Percentiles rank a stretch among this genome's conserved stretches.
Conservation (phyloP, 1,140 invertebrate species). For the Drosophila sucinea region DNA sequence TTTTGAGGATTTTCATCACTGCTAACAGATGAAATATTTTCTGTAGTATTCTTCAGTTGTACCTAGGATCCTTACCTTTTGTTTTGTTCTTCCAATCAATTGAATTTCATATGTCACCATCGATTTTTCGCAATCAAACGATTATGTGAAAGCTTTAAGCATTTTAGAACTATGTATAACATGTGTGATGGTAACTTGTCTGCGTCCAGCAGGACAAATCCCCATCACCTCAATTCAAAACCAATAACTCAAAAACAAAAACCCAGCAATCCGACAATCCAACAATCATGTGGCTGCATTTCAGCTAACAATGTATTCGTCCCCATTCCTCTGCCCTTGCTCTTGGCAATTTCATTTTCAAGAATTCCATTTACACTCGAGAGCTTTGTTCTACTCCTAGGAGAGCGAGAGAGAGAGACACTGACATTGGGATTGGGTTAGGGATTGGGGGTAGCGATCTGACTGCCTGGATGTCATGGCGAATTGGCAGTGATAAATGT, state of each 20-base stretch:
- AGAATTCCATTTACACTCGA: constrained; percentile 77
- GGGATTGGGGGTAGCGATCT: constrained; percentile 20
- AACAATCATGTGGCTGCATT: constrained; percentile 67
- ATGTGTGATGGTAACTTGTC: background rate
- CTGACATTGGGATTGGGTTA: constrained; percentile 31
- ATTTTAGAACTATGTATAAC: background rate
- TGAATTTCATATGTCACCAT: background rate
- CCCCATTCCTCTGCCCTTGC: constrained; percentile 21
- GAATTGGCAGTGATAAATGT: constrained; percentile 80
- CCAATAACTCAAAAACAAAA: constrained; percentile 78
- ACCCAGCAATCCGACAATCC: constrained; percentile 45
- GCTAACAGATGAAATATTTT: too few species aligned
- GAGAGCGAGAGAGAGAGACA: constrained; percentile 7
- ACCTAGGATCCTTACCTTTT: too few species aligned
- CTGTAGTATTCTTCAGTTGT: too few species aligned
- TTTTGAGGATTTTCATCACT: too few species aligned
- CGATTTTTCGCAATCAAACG: background rate
- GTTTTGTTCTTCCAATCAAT: background rate
- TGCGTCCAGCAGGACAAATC: constrained; percentile 10
- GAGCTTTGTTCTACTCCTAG: constrained; percentile 57
- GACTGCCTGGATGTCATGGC: constrained; percentile 51
- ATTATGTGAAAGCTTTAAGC: constrained; percentile 7
- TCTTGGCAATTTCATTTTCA: constrained; percentile 69
- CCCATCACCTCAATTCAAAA: constrained; percentile 71
- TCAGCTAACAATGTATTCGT: constrained; percentile 52